Evolutionary conservation across 1,140 invertebrate genomes (phyloP), one percentile per base, ranked within the genome.

Genomic region (Drosophila pallidifrons): DNA sequence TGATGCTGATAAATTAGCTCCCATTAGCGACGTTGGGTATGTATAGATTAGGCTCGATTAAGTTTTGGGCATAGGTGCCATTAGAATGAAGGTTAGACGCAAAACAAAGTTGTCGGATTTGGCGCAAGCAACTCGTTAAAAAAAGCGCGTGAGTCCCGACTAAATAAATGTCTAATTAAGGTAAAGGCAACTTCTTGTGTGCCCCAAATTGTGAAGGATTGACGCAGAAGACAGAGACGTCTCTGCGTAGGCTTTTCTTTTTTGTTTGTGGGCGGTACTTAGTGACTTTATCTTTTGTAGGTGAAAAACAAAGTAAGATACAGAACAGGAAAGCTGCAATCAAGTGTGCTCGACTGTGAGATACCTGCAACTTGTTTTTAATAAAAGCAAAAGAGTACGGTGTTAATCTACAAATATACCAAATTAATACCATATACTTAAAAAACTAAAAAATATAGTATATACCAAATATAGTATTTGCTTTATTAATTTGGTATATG

Each of bases 131-230:
- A 75, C 64, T 78, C 82, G 75, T 86, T 78, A 79, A 86, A 81
- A 78, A 75, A 60, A 25, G 20, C 20, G 60, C 82, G 63, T 79
- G 75, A 81, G 60, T 76, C 54, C 54, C 49, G 52, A 64, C 78
- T 79, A 85, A 85, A 81, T 54, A 86, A 81, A 86, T 79, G 70
- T 79, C 55, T 86, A 78, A 86, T 86, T 81, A 81, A 83, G 74
- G 69, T 73, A 75, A 69, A 75, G 63, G 59, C 54, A 85, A 80
- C 67, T 79, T 72, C 47, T 71, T 55, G 38, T n/a, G 52, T n/a
- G 49, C 47, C n/a, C 10, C 2, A 28, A 46, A 63, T 28, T 63
- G 51, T 49, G 41, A 54, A 55, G 43, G 10, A 73, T 66, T 61
- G 38, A 6, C 32, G 63, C 81, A 79, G 54, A 72, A 41, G 54